Evolutionary conservation across 2,888 invertebrate species (phyloP), one percentile per base, ranked within the genome.

Genomic region (Drosophila anomalata): DNA sequence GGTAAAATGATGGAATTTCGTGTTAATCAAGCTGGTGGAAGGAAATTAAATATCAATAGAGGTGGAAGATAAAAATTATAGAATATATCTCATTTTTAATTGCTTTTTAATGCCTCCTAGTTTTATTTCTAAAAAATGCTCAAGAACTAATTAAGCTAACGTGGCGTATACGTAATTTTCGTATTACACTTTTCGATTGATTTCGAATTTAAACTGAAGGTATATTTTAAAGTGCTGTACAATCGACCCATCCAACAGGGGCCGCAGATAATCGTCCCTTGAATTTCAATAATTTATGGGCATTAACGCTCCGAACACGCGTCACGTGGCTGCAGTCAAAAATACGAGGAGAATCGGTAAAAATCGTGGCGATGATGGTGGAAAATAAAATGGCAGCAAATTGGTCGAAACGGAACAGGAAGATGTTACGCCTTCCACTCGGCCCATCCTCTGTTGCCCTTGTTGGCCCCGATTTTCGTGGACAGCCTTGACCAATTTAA

Each of bases 401-500:
- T 81, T 81, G 75, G 68, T 61, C 61, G 67, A 72, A 65, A 48
- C 48, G 39, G 51, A 61, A 67, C 55, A 56, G 59, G 41, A 56
- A 48, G 36, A 41, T 36, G 26, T 47, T 67, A 29, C 12, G n/a
- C 39, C 39, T 41, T 41, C 44, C 65, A 33, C 17, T 24, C 14
- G 17, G 12, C n/a, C 44, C 44, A 53, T 14, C 31, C 24, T 17
- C 36, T 4, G 33, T 9, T 9, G 29, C 22, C 31, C 3, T n/a
- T 33, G 33, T 33, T 33, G 33, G 33, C 36, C 57, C 12, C 12
- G 33, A 39, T 22, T 65, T 53, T 46, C 6, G 20, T 46, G 53
- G 56, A 12, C 41, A 80, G 72, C 79, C 81, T 79, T 82, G 81
- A 79, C 81, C 79, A 77, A 73, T 73, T 78, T 73, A 73, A 77